A percentile compares a stretch with the other conserved stretches of the same genome.
Evolutionary conservation across 2,797 vertebrate species (phyloP).

Genomic region (Takifugu rubripes): DNA sequence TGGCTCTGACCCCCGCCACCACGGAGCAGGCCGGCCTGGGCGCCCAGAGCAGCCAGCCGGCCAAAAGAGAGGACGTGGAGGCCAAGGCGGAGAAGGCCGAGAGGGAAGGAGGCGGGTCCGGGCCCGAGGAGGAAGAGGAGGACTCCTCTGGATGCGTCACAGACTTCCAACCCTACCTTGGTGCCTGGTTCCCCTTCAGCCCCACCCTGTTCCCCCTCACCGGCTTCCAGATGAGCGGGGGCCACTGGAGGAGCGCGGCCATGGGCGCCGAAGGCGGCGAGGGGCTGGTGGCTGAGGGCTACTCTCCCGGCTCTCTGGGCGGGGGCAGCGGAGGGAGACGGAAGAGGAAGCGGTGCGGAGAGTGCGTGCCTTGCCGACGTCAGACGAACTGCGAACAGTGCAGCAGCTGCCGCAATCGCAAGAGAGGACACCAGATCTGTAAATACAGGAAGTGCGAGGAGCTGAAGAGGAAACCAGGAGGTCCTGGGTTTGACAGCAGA

Average conservation of each 20-base stretch:
- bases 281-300: slow-evolving; percentile 88
- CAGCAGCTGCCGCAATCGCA: slow-evolving; percentile 99
- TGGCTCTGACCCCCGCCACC: slow-evolving; percentile 71
- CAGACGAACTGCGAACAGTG: slow-evolving; percentile 99
- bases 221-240: slow-evolving; percentile 88
- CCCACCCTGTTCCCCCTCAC: slow-evolving; percentile 95
- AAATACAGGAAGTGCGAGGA: slow-evolving; percentile 99
- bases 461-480: slow-evolving; percentile 98
- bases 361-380: slow-evolving; percentile 93
- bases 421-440: slow-evolving; percentile 99
- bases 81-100: slow-evolving; percentile 71
- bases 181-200: slow-evolving; percentile 92
- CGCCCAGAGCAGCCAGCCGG: slow-evolving; percentile 71
- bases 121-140: slow-evolving; percentile 77
- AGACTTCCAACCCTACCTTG: slow-evolving; percentile 92
- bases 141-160: slow-evolving; percentile 89
- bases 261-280: slow-evolving; percentile 79
- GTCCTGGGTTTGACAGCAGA: slow-evolving; percentile 67
- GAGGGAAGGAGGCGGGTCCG: slow-evolving; percentile 75
- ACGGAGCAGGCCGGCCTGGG: slow-evolving; percentile 67
- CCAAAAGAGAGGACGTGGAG: slow-evolving; percentile 67
- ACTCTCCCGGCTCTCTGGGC: slow-evolving; percentile 84
- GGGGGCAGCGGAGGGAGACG: slow-evolving; percentile 79
- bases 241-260: slow-evolving; percentile 80
- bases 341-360: slow-evolving; percentile 97